Base-by-base conservation (phyloP, 2,888 invertebrate genomes). In the Gastrophysa polygoni region DNA sequence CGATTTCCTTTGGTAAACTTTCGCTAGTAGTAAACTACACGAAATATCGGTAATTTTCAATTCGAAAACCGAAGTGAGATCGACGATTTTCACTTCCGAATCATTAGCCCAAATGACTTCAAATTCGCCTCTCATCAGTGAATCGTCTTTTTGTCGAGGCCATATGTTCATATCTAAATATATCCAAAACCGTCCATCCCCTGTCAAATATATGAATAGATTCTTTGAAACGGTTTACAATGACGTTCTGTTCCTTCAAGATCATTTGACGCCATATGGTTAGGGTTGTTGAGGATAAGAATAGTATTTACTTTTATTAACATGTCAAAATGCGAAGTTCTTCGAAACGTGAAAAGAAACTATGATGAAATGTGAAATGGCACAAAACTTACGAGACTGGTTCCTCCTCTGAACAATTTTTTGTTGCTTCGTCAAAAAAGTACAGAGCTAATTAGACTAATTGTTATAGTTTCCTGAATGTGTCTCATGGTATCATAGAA, bases 101-200 rank as follows among this genome's bases (percentile, higher is more conserved):
- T 38, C 6, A 14, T 38, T 38, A 14, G 38, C 14, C 6, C 3
- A 14, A 2, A 38, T 1, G 14, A 38, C 6, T 38, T 14, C 14
- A 38, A n/a, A 38, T 3, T n/a, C 1, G 14, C n/a, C 11, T 14
- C 38, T 11, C n/a, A 14, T 14, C 38, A 38, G 4, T 38, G 14
- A 3, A 38, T 14, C 4, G 14, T 38, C 6, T 38, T 14, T 38
- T 38, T 38, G 3, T 14, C 2, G 38, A 6, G 38, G 38, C n/a
- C 38, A 38, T 38, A 38, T 38, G 38, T 38, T 38, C 38, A 10
- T 14, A 38, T 38, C 38, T 11, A 38, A 38, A 38, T 38, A 38
- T 38, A 38, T n/a, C n/a, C n/a, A n/a, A n/a, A n/a, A 38, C 38
- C 38, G 38, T 38, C 38, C 38, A 38, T 38, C 38, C 38, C 38